Evolutionary conservation across 2,888 invertebrate species (phyloP), one percentile per base, ranked within the genome.

Genomic region (Notodonta ziczac): DNA sequence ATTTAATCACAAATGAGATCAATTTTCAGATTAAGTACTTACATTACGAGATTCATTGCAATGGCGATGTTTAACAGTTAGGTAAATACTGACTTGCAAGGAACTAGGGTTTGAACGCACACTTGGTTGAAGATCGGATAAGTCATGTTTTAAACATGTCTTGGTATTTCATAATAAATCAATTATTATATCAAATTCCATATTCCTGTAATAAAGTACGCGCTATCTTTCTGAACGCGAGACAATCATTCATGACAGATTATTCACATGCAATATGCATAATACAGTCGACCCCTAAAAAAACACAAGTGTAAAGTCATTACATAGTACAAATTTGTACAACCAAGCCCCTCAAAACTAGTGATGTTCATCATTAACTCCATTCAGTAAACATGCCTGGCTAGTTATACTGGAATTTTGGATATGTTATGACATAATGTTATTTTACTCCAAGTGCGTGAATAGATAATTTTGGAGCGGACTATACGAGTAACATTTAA

Each of bases 1-100:
- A 75, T 73, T 70, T 74, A 76, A 77, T 67, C 59, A 75, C 61
- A 72, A 71, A 75, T 81, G 81, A 81, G 81, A 81, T 81, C 81
- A 80, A 76, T 76, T 77, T 81, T 78, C 59, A 69, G 72, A 77
- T 74, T 81, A 77, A 69, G 70, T 73, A 79, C 77, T 73, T 82
- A 85, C 66, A 74, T 74, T 77, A 83, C 75, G 84, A 87, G 83
- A 86, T 85, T 86, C 83, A 77, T 80, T 68, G 78, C 75, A 82
- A 86, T 85, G 86, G 84, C 86, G 83, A 84, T 73, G 80, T 80
- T 78, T 70, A 77, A 71, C 74, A 80, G 75, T 73, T 77, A 81
- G 76, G 73, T 77, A 80, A 87, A 87, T 87, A 87, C 87, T 87
- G 87, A 77, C 78, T 72, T 69, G 72, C 80, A 82, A 87, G 87